Conservation (phyloP, 2,797 vertebrate genomes). For the Poeciliopsis paucimaculata region DNA sequence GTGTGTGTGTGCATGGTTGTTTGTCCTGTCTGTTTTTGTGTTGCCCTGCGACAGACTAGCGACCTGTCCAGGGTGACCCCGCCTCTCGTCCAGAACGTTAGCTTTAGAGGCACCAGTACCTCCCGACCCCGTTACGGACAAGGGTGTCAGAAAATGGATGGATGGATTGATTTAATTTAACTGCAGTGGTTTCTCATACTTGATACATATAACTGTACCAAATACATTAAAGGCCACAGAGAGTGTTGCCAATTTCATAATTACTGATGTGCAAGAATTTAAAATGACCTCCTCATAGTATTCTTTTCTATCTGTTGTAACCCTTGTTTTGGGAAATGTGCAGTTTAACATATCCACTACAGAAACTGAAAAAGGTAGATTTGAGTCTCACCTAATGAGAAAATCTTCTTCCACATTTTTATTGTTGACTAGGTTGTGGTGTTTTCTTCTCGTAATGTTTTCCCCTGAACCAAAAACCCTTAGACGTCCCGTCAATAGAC, state of each 20-base stretch:
- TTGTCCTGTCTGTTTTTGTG: too few species aligned
- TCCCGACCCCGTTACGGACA: too few species aligned
- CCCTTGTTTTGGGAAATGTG: neutral
- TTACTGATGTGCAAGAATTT: neutral
- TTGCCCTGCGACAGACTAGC: too few species aligned
- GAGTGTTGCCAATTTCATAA: neutral
- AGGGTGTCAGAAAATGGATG: too few species aligned
- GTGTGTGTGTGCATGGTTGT: too few species aligned
- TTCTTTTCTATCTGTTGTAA: neutral
- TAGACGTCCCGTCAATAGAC: neutral
- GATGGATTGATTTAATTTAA: neutral
- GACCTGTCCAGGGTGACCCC: too few species aligned
- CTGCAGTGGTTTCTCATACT: neutral
- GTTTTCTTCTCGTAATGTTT: neutral
- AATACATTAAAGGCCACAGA: neutral
- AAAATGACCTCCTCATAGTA: neutral
- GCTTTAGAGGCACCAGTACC: too few species aligned
- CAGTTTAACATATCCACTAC: neutral
- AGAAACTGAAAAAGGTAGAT: neutral
- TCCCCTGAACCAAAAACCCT: neutral
- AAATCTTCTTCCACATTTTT: neutral
- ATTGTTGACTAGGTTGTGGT: neutral
- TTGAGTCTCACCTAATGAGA: neutral
- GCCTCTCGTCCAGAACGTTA: too few species aligned
- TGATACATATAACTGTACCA: neutral